Evolutionary conservation across 2,888 invertebrate genomes (phyloP).

Genomic region (Euzetes globulus): DNA sequence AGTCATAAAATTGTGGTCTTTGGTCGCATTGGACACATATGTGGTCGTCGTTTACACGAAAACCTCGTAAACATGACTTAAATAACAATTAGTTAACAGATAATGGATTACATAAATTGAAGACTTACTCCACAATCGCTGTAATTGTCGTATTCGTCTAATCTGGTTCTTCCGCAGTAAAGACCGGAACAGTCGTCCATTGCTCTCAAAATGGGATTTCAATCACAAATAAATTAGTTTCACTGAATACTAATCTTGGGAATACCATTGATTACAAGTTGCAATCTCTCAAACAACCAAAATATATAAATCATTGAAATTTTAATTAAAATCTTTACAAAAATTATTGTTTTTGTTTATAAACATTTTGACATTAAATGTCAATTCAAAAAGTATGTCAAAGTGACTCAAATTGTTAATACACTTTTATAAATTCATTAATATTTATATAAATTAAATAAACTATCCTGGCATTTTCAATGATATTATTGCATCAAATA

Average conservation of each 20-base stretch:
- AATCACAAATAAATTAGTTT: too few relatives aligned
- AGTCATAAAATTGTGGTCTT: slow-evolving; percentile 73
- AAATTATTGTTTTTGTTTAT: too few relatives aligned
- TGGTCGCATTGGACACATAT: slow-evolving; percentile 69
- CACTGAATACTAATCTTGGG: too few relatives aligned
- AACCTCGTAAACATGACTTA: slow-evolving; percentile 29
- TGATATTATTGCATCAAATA: too few relatives aligned
- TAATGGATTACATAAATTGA: not conserved
- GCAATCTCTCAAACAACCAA: too few relatives aligned
- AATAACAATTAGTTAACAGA: not conserved
- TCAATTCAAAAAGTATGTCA: too few relatives aligned
- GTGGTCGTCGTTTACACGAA: slow-evolving; percentile 48
- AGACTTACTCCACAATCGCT: slow-evolving; percentile 63
- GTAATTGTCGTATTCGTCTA: slow-evolving; percentile 58
- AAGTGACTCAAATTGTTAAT: too few relatives aligned
- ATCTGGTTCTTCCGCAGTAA: slow-evolving; percentile 68
- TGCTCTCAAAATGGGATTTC: not conserved
- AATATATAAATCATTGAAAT: not conserved
- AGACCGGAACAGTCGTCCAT: slow-evolving; percentile 61
- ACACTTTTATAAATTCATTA: too few relatives aligned
- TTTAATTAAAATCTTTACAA: not conserved
- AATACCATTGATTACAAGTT: too few relatives aligned
- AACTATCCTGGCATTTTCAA: too few relatives aligned
- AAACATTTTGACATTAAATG: too few relatives aligned
- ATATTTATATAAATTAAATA: too few relatives aligned